phyloP scores from a whole-genome alignment of 2,888 invertebrate species.

The Eumerus sabulonum region DNA sequence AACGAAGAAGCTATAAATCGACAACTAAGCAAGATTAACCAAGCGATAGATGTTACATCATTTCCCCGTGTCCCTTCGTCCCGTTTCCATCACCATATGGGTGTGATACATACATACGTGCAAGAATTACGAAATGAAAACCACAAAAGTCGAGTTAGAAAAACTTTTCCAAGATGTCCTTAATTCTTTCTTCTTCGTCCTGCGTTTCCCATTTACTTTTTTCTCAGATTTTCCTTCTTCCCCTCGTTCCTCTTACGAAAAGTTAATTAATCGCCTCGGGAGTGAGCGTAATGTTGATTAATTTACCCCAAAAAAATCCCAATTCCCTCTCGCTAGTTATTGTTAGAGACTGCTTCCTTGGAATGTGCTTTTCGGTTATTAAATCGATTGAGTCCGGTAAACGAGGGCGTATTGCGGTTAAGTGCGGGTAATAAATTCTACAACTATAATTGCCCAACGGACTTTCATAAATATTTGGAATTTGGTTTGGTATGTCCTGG shows the following conservation, averaged over 20 bases:
- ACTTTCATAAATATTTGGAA: conserved; percentile 56
- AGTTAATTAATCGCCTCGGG: conserved; percentile 52
- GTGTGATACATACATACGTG: conserved; percentile 10
- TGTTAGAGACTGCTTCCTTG: not conserved
- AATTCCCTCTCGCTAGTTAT: conserved; percentile 9
- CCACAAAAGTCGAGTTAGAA: not conserved
- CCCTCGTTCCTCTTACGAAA: not conserved
- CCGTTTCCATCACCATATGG: conserved; percentile 2
- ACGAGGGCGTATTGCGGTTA: conserved; percentile 60
- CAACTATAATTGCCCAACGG: conserved; percentile 50
- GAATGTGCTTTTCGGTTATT: conserved; percentile 53
- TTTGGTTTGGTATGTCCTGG: conserved; percentile 9
- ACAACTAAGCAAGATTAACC: conserved; percentile 62
- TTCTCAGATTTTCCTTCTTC: conserved; percentile 14
- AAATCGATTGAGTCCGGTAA: conserved; percentile 59
- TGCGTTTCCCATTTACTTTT: conserved; percentile 34
- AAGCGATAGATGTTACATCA: conserved; percentile 61
- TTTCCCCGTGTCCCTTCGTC: conserved; percentile 25
- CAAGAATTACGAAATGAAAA: not conserved
- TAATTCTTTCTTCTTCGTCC: too few species aligned
- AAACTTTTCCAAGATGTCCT: not conserved
- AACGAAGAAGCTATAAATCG: conserved; percentile 56
- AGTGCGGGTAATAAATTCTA: conserved; percentile 54
- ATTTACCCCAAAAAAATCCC: conserved; percentile 45
- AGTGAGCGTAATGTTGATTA: conserved; percentile 60